A percentile compares a stretch with the other conserved stretches of the same genome.
Conservation (phyloP, 2,888 invertebrate species). For the Acronicta psi region DNA sequence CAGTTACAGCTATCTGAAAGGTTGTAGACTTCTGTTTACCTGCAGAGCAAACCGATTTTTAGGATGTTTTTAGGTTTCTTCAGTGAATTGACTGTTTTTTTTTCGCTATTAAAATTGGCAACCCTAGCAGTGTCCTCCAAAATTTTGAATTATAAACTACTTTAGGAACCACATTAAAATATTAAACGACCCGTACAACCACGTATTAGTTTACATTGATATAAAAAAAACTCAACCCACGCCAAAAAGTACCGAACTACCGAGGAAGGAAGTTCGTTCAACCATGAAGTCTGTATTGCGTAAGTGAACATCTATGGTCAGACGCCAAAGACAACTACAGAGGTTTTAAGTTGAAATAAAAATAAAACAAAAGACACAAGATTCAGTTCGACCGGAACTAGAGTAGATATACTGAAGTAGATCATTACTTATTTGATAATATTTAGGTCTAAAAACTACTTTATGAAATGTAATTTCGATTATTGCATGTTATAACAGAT, state of each 20-base stretch:
- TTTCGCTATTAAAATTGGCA: neutral
- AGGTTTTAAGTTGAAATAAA: slow-evolving; percentile 2
- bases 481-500: no score
- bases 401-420: slow-evolving; percentile 15
- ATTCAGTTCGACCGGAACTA: slow-evolving; percentile 21
- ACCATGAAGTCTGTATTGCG: slow-evolving; percentile 44
- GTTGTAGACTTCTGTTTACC: slow-evolving; percentile 11
- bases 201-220: slow-evolving; percentile 17
- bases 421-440: no score
- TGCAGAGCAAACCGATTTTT: no score
- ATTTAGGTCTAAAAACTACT: no score
- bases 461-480: no score
- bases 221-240: slow-evolving; percentile 30
- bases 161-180: slow-evolving; percentile 15
- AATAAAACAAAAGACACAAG: slow-evolving; percentile 14
- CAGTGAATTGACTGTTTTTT: no score
- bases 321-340: slow-evolving; percentile 27
- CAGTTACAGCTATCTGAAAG: neutral
- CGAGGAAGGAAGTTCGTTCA: slow-evolving; percentile 50
- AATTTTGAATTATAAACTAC: slow-evolving; percentile 11
- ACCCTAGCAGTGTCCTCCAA: neutral
- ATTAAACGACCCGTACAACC: slow-evolving; percentile 24
- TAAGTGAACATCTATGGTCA: slow-evolving; percentile 35
- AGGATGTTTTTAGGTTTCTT: no score
- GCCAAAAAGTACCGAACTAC: slow-evolving; percentile 22